These are phyloP conservation scores for Mystacides longicornis DNA, from an alignment of 2,888 invertebrate genomes.

Conservation along the genomic window DNA sequence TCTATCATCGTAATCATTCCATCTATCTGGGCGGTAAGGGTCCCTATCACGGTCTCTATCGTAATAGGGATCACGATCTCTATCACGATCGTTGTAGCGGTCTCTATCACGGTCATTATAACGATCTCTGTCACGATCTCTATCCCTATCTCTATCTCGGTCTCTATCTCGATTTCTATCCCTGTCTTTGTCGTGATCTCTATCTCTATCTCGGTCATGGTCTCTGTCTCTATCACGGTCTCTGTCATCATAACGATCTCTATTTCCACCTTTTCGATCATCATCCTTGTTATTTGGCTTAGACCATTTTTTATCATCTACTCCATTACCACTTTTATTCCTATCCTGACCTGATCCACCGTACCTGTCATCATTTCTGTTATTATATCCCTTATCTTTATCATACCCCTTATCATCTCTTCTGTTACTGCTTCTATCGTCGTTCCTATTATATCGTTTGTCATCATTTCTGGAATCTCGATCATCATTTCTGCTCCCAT, in stretches of 20 bases:
- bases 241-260: slow-evolving; percentile 16
- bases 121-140: slow-evolving; percentile 13
- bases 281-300: slow-evolving; percentile 17
- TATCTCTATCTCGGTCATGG: slow-evolving; percentile 12
- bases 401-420: slow-evolving; percentile 22
- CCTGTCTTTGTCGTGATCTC: slow-evolving; percentile 10
- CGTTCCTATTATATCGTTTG: slow-evolving; percentile 16
- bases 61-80: slow-evolving; percentile 7
- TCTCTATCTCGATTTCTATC: slow-evolving; percentile 5
- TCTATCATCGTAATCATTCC: slow-evolving; percentile 31
- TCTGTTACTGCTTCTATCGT: slow-evolving; percentile 21
- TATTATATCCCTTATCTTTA: slow-evolving; percentile 23
- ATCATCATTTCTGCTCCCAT: slow-evolving; percentile 18
- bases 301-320: slow-evolving; percentile 22
- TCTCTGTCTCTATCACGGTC: slow-evolving; percentile 16
- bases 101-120: slow-evolving; percentile 11
- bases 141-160: slow-evolving; percentile 7
- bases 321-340: slow-evolving; percentile 23
- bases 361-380: slow-evolving; percentile 21
- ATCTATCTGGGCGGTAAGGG: slow-evolving; percentile 31
- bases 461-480: slow-evolving; percentile 18
- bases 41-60: slow-evolving; percentile 19
- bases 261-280: slow-evolving; percentile 17
- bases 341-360: slow-evolving; percentile 21
- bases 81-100: not conserved